phyloP scores from a whole-genome alignment of 2,113 vertebrate genomes.

The Aegithalos caudatus region DNA sequence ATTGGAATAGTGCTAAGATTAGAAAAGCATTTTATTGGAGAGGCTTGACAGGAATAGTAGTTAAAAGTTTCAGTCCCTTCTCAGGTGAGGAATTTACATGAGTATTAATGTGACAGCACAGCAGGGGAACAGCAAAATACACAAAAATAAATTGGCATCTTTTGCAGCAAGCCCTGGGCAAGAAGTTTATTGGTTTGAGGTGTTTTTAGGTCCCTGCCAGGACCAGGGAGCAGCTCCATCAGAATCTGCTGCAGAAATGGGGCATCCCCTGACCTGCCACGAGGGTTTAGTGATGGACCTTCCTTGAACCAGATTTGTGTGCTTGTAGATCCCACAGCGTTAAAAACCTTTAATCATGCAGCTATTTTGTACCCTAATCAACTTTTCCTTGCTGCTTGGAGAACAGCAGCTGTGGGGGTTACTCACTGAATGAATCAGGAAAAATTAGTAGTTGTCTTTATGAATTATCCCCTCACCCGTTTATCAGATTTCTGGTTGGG shows the following conservation, averaged over 20 bases:
- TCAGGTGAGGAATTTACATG: background rate
- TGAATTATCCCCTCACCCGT: background rate
- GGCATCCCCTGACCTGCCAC: background rate
- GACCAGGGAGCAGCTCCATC: background rate
- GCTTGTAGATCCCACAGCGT: background rate
- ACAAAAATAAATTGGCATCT: background rate
- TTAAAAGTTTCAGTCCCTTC: background rate
- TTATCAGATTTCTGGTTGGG: background rate
- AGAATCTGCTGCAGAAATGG: background rate
- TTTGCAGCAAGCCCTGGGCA: background rate
- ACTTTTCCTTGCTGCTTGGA: background rate
- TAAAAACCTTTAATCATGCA: background rate
- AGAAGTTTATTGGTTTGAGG: background rate
- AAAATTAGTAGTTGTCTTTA: constrained; percentile 14
- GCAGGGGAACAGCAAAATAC: background rate
- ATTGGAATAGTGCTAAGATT: background rate
- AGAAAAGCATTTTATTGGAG: background rate
- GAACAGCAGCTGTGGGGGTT: constrained; percentile 7
- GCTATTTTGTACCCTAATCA: background rate
- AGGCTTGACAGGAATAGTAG: background rate
- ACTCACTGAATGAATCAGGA: constrained; percentile 15
- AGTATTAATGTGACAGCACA: background rate
- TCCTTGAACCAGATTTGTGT: rapidly evolving
- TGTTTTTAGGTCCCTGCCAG: background rate
- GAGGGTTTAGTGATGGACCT: background rate